These are phyloP conservation scores for Loxodonta africana DNA, from an alignment of 2,113 vertebrate genomes.

Conservation along the genomic window DNA sequence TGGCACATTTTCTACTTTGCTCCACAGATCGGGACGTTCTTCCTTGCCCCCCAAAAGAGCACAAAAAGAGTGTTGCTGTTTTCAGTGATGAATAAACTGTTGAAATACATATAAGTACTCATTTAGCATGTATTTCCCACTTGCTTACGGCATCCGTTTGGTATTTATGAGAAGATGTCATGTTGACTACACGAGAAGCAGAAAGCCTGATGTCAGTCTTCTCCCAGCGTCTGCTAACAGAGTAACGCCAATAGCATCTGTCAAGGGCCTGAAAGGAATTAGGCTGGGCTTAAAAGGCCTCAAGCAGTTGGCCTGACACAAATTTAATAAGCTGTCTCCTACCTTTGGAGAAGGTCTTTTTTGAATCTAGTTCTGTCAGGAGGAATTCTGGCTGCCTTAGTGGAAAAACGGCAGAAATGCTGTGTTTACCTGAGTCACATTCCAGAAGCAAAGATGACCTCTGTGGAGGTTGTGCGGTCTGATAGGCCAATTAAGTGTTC, in stretches of 20 bases:
- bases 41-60: background rate
- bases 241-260: constrained; percentile 53
- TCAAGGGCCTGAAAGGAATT: constrained; percentile 48
- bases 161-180: constrained; percentile 47
- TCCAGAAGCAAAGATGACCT: background rate
- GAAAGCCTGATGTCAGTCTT: background rate
- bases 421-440: background rate
- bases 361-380: background rate
- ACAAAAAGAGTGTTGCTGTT: background rate
- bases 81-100: background rate
- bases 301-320: constrained; percentile 46
- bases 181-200: background rate
- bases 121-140: background rate
- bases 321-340: constrained; percentile 70
- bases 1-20: background rate
- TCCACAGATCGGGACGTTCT: background rate
- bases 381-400: constrained; percentile 7
- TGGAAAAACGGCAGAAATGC: background rate
- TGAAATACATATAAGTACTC: constrained; percentile 5
- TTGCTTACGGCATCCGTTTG: constrained; percentile 27
- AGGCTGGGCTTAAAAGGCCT: constrained; percentile 27
- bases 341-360: constrained; percentile 23
- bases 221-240: constrained; percentile 16
- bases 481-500: constrained; percentile 60
- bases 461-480: background rate